phyloP scores from a whole-genome alignment of 2,888 invertebrate genomes.

The Leucophenga montana region DNA sequence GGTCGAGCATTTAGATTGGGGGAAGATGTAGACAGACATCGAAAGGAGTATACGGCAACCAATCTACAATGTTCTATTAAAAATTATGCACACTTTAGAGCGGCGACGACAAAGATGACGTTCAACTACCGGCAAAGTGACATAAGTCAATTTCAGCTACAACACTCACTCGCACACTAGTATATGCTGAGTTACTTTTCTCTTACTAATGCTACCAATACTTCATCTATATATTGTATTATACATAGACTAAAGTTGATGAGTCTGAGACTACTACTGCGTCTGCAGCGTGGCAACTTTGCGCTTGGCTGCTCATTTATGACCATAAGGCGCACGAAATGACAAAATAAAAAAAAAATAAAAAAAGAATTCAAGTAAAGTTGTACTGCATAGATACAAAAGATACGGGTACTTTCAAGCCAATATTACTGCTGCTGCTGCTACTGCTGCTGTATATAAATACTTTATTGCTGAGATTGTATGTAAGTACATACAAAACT shows the following conservation, averaged over 20 bases:
- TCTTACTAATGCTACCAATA: too few species aligned
- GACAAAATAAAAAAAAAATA: slow-evolving; percentile 6
- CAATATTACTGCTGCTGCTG: too few species aligned
- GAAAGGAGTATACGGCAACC: not conserved
- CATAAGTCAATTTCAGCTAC: slow-evolving; percentile 34
- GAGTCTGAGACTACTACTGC: not conserved
- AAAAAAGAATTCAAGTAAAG: not conserved
- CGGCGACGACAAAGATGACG: slow-evolving; percentile 35
- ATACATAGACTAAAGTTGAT: too few species aligned
- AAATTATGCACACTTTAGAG: slow-evolving; percentile 54
- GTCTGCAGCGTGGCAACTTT: slow-evolving; percentile 33
- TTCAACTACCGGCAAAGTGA: slow-evolving; percentile 26
- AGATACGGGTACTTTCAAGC: not conserved
- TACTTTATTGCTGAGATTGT: too few species aligned
- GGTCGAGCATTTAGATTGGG: too few species aligned
- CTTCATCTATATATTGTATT: too few species aligned
- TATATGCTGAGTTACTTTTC: not conserved
- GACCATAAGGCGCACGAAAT: slow-evolving; percentile 57
- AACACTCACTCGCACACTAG: slow-evolving; percentile 21
- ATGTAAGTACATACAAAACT: not conserved
- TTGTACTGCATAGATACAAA: not conserved
- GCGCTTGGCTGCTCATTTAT: slow-evolving; percentile 66
- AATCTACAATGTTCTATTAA: slow-evolving; percentile 43
- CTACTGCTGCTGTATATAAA: too few species aligned
- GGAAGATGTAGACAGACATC: not conserved